Percentiles rank a stretch among this genome's conserved stretches.
Evolutionary conservation across 2,113 vertebrate genomes (phyloP).

Genomic region (Macroglossus sobrinus): DNA sequence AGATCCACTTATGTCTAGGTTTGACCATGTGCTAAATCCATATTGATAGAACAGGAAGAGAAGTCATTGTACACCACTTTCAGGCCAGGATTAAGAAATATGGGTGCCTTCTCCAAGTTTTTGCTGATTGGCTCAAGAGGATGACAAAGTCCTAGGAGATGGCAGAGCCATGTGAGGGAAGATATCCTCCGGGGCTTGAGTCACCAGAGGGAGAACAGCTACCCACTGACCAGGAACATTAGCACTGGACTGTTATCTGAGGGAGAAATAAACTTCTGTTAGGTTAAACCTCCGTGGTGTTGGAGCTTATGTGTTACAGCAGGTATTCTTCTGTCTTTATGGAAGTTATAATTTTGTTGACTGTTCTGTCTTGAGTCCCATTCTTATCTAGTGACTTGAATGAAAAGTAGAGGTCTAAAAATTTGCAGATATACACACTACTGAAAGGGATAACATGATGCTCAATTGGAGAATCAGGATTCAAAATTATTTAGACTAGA

Average conservation of each 20-base stretch:
- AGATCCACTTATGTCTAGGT: neutral
- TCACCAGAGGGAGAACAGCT: neutral
- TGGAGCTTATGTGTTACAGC: neutral
- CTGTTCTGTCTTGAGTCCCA: neutral
- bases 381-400: constrained; percentile 29
- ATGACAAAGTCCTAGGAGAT: neutral
- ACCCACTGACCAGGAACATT: neutral
- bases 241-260: neutral
- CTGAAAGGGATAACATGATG: neutral
- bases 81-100: neutral
- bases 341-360: constrained; percentile 26
- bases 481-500: neutral
- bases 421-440: neutral
- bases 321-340: neutral
- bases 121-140: neutral
- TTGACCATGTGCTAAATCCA: neutral
- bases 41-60: neutral
- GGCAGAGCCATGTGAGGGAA: neutral
- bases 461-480: neutral
- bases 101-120: neutral
- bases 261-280: neutral
- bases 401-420: neutral
- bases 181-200: neutral
- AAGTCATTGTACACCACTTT: neutral
- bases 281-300: neutral